Percentiles rank a stretch among this genome's conserved stretches.
Evolutionary conservation across 2,113 vertebrate genomes (phyloP).

Genomic region (Marmota flaviventris): DNA sequence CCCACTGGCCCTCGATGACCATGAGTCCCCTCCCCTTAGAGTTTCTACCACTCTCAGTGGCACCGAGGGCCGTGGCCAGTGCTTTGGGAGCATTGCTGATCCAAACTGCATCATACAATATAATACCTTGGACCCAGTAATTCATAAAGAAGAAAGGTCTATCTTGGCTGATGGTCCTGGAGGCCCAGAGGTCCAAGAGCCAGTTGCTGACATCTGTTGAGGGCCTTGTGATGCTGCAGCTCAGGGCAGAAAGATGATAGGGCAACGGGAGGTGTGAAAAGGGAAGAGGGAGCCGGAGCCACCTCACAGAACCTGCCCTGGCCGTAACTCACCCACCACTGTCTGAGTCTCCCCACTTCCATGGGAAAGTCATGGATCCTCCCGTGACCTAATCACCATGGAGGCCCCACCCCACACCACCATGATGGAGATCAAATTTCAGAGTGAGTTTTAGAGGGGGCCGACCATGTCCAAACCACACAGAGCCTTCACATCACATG

Average conservation of each 20-base stretch:
- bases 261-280: fast-evolving
- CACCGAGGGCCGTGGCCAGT: too few relatives aligned
- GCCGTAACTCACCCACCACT: too few relatives aligned
- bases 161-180: background rate
- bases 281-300: too few relatives aligned
- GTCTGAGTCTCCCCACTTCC: too few relatives aligned
- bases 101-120: too few relatives aligned
- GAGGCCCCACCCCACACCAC: fast-evolving
- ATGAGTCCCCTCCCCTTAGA: background rate
- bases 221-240: background rate
- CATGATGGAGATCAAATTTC: too few relatives aligned
- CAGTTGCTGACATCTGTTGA: background rate
- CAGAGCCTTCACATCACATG: too few relatives aligned
- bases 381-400: too few relatives aligned
- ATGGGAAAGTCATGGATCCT: too few relatives aligned
- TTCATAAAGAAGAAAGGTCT: background rate
- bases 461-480: background rate
- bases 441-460: background rate
- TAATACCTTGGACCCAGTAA: background rate
- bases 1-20: background rate
- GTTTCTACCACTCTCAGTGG: background rate
- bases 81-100: background rate
- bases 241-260: background rate
- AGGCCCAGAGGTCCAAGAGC: background rate
- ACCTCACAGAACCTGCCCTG: too few relatives aligned